Conservation (phyloP, 2,797 vertebrate genomes). For the Taenioides sp. region DNA sequence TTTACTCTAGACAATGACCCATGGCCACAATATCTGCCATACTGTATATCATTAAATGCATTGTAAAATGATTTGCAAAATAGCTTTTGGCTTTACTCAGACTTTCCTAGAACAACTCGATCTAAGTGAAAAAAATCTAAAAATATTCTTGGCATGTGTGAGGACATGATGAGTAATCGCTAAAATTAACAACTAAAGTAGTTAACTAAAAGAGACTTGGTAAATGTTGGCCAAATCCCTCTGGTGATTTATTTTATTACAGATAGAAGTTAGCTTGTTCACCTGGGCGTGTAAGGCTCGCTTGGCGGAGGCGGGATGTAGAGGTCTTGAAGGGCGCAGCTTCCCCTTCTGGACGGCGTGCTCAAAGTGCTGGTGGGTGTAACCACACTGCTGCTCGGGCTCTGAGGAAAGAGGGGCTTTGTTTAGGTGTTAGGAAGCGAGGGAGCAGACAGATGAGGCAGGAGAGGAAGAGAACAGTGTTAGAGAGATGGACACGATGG, state of each 20-base stretch:
- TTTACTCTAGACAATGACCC: background rate
- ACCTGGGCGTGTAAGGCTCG: conserved; percentile 97
- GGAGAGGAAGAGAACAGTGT: conserved; percentile 51
- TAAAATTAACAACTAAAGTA: conserved; percentile 7
- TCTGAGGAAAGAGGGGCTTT: conserved; percentile 95
- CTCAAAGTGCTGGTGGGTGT: conserved; percentile 96
- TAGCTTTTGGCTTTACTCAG: background rate
- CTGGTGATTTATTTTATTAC: background rate
- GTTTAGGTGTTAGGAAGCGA: conserved; percentile 40
- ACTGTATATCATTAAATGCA: no score
- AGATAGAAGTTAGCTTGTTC: conserved; percentile 22
- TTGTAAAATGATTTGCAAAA: no score
- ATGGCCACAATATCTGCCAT: background rate
- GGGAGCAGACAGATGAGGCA: conserved; percentile 29
- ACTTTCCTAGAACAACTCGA: background rate
- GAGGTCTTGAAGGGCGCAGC: conserved; percentile 95
- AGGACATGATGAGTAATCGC: conserved; percentile 2
- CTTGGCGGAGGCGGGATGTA: conserved; percentile 95
- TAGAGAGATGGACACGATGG: conserved; percentile 55
- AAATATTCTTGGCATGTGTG: background rate
- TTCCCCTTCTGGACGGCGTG: conserved; percentile 94
- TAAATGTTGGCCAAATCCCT: background rate
- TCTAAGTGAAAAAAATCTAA: background rate
- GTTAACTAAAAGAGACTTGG: background rate
- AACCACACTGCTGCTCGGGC: conserved; percentile 95